Evolutionary conservation across 2,113 vertebrate species (phyloP), one percentile per base, ranked within the genome.

Genomic region (Saguinus imperator): DNA sequence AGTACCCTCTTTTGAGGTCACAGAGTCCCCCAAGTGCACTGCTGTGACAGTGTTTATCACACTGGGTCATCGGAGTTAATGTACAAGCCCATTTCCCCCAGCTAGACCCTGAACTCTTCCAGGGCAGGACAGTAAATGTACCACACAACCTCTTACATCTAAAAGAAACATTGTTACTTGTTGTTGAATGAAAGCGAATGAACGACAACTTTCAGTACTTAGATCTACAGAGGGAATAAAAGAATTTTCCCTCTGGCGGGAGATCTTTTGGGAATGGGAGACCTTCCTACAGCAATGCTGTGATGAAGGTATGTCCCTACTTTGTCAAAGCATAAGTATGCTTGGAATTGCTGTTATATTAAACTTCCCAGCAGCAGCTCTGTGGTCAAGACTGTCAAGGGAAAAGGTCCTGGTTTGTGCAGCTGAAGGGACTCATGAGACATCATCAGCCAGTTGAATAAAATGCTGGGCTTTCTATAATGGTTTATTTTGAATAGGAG

Each of bases 401-500:
- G 80, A 93, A 72, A 77, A 68, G 23, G 27, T 87, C 94, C 86
- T 52, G 23, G 73, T 97, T 83, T 97, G 64, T 95, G 90, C 91
- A 98, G 96, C 96, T 94, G 93, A 97, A 94, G 85, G 93, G 37
- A 93, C 87, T 82, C 87, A 9, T 29, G 68, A 89, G 89, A 93
- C 79, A 45, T 50, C 48, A 50, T 76, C 79, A 48, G 87, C 61
- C 85, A 82, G 89, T 83, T 52, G 92, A 94, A 40, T 92, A 88
- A 94, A 96, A 95, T 91, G 66, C n/a, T 48, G 70, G 93, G 70
- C 89, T 96, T 95, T 97, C 75, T 82, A 1, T 91, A 81, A 96
- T 94, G 94, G 96, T 97, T 98, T 98, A 97, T 97, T 98, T 97
- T 92, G 13, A 89, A 96, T 87, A 85, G 96, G 70, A 82, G 83